phyloP scores from a whole-genome alignment of 1,140 invertebrate genomes.

The Neoseiulus cucumeris region DNA sequence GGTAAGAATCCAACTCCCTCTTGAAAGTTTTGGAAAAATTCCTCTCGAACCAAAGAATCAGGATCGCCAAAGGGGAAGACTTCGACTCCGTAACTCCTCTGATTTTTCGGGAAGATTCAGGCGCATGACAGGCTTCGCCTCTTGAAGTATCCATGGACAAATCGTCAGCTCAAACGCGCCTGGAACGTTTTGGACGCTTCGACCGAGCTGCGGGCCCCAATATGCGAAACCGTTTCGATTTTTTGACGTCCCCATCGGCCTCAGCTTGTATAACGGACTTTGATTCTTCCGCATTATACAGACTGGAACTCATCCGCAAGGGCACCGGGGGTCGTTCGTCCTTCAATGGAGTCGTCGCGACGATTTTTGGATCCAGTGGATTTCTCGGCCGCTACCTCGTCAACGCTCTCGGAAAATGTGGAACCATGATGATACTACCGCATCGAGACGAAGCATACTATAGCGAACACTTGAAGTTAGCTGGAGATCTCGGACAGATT shows the following conservation, averaged over 20 bases:
- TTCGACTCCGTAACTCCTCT: neutral
- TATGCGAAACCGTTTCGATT: too few species aligned
- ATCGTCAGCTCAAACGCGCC: too few species aligned
- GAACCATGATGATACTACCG: slow-evolving; percentile 65
- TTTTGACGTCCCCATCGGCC: too few species aligned
- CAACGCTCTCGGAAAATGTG: slow-evolving; percentile 54
- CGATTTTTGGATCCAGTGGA: slow-evolving; percentile 82
- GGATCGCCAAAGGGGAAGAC: neutral
- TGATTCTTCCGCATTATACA: neutral
- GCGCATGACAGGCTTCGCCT: too few species aligned
- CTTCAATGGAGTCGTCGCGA: slow-evolving; percentile 87
- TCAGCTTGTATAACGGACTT: too few species aligned
- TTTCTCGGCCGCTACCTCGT: slow-evolving; percentile 65
- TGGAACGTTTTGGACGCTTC: too few species aligned
- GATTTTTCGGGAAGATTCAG: neutral
- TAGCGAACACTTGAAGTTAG: slow-evolving; percentile 49
- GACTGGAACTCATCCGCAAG: slow-evolving; percentile 12
- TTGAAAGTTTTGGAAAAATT: neutral
- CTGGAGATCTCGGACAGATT: slow-evolving; percentile 88
- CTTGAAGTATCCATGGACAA: too few species aligned
- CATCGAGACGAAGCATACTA: slow-evolving; percentile 70
- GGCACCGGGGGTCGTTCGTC: slow-evolving; percentile 83
- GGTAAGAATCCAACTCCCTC: neutral
- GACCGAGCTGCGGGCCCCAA: too few species aligned
- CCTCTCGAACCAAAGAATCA: neutral